Evolutionary conservation across 2,797 vertebrate genomes (phyloP), one percentile per base, ranked within the genome.

Genomic region (Pipistrellus pygmaeus): DNA sequence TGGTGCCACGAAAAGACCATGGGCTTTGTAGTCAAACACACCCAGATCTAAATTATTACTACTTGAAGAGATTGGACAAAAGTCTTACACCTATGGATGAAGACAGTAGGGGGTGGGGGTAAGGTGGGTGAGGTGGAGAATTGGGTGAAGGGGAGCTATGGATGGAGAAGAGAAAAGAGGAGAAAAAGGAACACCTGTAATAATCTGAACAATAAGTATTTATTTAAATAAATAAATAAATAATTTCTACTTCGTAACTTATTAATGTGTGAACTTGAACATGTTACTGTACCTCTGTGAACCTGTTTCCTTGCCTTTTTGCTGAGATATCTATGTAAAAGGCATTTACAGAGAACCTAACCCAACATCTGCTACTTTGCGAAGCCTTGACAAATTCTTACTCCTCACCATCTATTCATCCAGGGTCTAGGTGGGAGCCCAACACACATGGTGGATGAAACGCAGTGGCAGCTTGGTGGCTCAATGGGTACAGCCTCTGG

Each of bases 331-430:
- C 5, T 15, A 57, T 32, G 8, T 35, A 55, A 32, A 85, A 46
- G 25, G 1, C 13, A 68, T 89, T 84, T 78, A 51, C 35, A 15
- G 53, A 80, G 48, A 88, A 71, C 46, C 8, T 78, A 93, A 14
- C 23, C 87, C 3, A 18, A 13, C 73, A 27, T 44, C 17, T 75
- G 78, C 4, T 55, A 13, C 25, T 73, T 90, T 87, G 81, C 57
- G 46, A 94, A 95, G 82, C 27, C 2, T 60, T 76, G 18, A 62
- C 8, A 91, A 64, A 57, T 82, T 73, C 57, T 85, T 55, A 23
- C 4, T 81, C 32, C 5, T 82, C 8, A 68, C 51, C 69, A 69
- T 44, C 8, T 27, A 32, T 23, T 11, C 20, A 5, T 80, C n/a
- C 8, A 72, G 76, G 46, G n/a, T 27, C 30, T 17, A 57, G 38